phyloP scores from a whole-genome alignment of 2,888 invertebrate species.

The Andricus quercusramuli region DNA sequence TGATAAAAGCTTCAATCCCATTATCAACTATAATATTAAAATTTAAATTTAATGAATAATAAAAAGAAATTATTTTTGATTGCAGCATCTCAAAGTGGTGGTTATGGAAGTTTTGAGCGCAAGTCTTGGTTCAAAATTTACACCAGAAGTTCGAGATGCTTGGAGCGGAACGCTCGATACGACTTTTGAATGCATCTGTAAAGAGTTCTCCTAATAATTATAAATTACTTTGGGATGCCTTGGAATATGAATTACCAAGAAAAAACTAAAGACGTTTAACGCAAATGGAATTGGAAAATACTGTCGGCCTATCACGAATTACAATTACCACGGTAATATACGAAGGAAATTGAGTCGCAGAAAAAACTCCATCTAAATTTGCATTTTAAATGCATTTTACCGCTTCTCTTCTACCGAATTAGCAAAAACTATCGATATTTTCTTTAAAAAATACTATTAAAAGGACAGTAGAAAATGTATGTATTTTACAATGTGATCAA shows the following conservation, averaged over 20 bases:
- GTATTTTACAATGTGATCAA: conserved; percentile 9
- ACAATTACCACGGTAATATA: background rate
- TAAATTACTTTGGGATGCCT: background rate
- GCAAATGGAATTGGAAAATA: conserved; percentile 11
- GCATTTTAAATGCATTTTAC: background rate
- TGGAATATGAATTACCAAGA: conserved; percentile 1
- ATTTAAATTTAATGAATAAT: background rate
- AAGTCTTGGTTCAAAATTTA: conserved; percentile 77
- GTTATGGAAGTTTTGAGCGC: conserved; percentile 76
- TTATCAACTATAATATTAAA: background rate
- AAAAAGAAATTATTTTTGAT: conserved; percentile 44
- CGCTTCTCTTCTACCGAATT: background rate
- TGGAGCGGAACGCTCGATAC: conserved; percentile 79
- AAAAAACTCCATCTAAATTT: background rate
- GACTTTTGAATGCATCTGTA: conserved; percentile 69
- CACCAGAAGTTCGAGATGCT: conserved; percentile 75
- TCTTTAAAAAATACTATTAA: background rate
- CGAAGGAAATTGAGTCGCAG: background rate
- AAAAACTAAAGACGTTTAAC: background rate
- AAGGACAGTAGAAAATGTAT: conserved; percentile 1
- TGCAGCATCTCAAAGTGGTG: conserved; percentile 77
- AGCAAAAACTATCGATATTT: background rate
- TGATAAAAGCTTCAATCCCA: background rate
- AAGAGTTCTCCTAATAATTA: conserved; percentile 61
- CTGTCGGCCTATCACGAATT: conserved; percentile 11